These are phyloP conservation scores for Antrozous pallidus DNA, from an alignment of 2,797 vertebrate species.

Conservation along the genomic window DNA sequence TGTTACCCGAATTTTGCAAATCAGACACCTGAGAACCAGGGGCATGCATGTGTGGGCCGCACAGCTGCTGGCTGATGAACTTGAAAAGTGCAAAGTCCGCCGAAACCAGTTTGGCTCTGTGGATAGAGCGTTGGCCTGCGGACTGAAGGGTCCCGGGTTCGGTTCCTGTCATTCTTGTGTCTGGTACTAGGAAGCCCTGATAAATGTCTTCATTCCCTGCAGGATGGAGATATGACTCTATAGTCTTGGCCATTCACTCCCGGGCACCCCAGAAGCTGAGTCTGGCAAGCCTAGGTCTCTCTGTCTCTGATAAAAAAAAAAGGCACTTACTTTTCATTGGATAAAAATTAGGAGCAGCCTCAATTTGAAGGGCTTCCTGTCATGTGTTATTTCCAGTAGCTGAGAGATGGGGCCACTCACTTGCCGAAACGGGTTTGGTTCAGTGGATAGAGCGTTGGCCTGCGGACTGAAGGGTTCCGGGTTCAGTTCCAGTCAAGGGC, in stretches of 20 bases:
- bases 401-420: background rate
- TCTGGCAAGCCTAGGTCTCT: background rate
- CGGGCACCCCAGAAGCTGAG: background rate
- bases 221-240: background rate
- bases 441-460: no score
- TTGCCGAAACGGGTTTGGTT: background rate
- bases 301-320: background rate
- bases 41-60: accelerated
- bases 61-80: accelerated
- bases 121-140: no score
- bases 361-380: background rate
- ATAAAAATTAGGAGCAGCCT: background rate
- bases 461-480: no score
- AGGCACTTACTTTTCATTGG: background rate
- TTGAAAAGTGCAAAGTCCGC: background rate
- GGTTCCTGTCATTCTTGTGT: background rate
- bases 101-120: no score
- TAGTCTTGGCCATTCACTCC: background rate
- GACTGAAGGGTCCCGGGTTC: no score
- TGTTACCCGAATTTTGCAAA: background rate
- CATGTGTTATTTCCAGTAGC: background rate
- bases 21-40: background rate
- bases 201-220: background rate
- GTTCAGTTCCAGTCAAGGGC: no score
- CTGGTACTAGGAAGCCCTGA: background rate